phyloP scores from a whole-genome alignment of 2,888 invertebrate genomes.

The Itoplectis maculator region DNA sequence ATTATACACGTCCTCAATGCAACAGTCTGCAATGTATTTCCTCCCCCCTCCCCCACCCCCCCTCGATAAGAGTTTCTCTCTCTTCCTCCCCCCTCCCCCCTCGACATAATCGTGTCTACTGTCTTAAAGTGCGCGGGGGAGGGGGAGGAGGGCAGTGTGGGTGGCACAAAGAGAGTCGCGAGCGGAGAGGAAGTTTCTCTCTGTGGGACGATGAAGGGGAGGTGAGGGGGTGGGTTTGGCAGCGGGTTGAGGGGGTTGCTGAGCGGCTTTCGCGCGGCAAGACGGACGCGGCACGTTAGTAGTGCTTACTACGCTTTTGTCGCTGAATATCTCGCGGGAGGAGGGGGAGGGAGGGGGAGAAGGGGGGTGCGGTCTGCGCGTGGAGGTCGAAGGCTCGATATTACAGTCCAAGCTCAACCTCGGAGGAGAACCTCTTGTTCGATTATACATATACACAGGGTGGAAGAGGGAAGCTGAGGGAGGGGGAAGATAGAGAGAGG shows the following conservation, averaged over 20 bases:
- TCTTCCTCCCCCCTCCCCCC: no score
- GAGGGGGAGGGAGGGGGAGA: no score
- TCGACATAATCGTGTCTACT: slow-evolving; percentile 20
- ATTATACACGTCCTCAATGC: slow-evolving; percentile 19
- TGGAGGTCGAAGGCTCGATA: slow-evolving; percentile 44
- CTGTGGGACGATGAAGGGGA: no score
- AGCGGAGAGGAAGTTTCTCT: slow-evolving; percentile 17
- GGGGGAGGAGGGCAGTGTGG: no score
- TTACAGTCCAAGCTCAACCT: slow-evolving; percentile 47
- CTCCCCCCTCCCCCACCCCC: background rate
- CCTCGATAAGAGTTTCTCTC: slow-evolving; percentile 32
- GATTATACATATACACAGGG: slow-evolving; percentile 32
- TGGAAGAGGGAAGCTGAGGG: no score
- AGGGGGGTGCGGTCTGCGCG: no score
- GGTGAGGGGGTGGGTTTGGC: no score
- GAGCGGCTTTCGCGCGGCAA: background rate
- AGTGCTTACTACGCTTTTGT: slow-evolving; percentile 3
- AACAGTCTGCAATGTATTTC: background rate
- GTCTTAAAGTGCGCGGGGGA: slow-evolving; percentile 2
- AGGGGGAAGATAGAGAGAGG: no score
- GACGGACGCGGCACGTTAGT: slow-evolving; percentile 2
- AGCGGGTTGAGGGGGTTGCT: no score
- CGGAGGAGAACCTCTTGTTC: slow-evolving; percentile 54
- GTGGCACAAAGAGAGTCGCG: background rate
- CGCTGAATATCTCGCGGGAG: slow-evolving; percentile 38